Conservation (phyloP, 2,113 vertebrate genomes). For the Porphyrio hochstetteri region DNA sequence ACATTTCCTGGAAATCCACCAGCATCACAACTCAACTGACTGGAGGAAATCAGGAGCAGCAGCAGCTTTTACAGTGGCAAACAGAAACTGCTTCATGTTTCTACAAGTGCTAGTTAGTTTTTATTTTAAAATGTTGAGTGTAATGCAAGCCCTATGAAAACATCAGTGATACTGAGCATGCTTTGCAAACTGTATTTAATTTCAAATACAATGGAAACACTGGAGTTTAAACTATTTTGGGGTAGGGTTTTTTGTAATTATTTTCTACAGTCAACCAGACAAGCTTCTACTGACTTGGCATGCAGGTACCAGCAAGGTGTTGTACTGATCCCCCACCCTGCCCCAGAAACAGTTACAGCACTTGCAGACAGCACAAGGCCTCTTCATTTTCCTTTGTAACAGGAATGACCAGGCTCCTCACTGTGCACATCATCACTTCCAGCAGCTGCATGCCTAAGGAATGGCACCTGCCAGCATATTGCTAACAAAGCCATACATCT, state of each 20-base stretch:
- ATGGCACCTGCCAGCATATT: neutral
- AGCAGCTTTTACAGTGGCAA: neutral
- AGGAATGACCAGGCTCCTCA: neutral
- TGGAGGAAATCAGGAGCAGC: neutral
- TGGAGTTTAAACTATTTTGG: neutral
- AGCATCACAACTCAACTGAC: neutral
- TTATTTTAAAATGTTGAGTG: neutral
- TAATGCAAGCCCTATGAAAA: neutral
- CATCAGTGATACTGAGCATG: neutral
- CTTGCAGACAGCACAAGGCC: neutral
- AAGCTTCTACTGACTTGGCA: neutral
- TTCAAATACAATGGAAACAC: neutral
- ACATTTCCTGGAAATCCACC: neutral
- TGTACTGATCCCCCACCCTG: neutral
- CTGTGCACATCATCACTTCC: neutral
- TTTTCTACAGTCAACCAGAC: neutral
- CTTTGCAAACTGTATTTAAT: neutral
- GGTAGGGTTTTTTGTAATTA: neutral
- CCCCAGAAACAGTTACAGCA: neutral
- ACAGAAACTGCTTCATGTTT: neutral
- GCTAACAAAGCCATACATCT: neutral
- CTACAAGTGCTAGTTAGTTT: neutral
- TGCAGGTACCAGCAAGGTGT: neutral
- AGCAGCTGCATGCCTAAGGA: neutral
- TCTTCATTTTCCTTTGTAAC: neutral